Conservation (phyloP, 2,888 invertebrate species). For the Plutella xylostella region DNA sequence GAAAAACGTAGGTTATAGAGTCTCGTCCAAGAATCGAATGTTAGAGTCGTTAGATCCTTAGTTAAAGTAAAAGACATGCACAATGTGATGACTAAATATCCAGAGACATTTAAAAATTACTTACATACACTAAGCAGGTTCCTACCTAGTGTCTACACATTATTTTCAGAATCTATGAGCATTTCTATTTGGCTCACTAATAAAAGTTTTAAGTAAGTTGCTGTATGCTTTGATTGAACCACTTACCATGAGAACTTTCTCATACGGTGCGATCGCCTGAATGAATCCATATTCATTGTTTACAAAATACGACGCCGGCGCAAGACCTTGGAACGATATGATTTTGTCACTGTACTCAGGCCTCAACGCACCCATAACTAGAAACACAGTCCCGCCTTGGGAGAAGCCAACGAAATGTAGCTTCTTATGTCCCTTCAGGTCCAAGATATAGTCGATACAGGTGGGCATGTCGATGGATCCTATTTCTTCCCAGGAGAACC, state of each 20-base stretch:
- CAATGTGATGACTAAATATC: too few relatives aligned
- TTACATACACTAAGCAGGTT: too few relatives aligned
- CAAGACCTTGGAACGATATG: slow-evolving; percentile 45
- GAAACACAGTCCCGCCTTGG: slow-evolving; percentile 45
- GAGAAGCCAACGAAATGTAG: slow-evolving; percentile 50
- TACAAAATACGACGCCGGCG: slow-evolving; percentile 39
- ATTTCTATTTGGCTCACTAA: too few relatives aligned
- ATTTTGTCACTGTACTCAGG: slow-evolving; percentile 43
- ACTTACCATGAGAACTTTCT: slow-evolving; percentile 32
- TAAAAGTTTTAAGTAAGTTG: too few relatives aligned
- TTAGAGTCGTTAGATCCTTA: too few relatives aligned
- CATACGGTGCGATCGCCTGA: slow-evolving; percentile 23
- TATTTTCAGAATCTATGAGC: too few relatives aligned
- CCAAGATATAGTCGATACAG: slow-evolving; percentile 31
- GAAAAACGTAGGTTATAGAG: too few relatives aligned
- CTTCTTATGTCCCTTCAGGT: slow-evolving; percentile 26
- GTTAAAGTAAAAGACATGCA: too few relatives aligned
- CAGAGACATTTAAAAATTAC: too few relatives aligned
- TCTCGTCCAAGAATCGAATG: too few relatives aligned
- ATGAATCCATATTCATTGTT: slow-evolving; percentile 27
- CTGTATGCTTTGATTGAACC: too few relatives aligned
- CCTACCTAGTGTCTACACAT: too few relatives aligned
- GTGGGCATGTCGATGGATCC: slow-evolving; percentile 38
- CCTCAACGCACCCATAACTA: slow-evolving; percentile 40
- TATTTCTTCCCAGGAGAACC: slow-evolving; percentile 45